Base-by-base conservation (phyloP, 1,140 invertebrate genomes). In the Neodiprion pinetum region DNA sequence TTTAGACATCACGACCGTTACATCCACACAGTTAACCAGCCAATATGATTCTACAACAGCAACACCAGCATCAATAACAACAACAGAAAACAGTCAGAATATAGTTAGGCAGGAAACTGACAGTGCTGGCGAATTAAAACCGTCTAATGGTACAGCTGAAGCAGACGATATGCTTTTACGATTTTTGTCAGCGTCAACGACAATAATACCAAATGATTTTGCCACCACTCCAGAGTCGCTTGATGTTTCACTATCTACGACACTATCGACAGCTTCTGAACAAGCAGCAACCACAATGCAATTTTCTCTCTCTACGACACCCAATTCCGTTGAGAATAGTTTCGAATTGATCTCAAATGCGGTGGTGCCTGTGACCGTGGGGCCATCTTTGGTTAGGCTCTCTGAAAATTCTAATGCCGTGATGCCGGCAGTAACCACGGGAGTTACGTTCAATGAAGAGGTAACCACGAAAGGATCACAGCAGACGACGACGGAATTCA, bases 381-480 rank as follows among this genome's bases (percentile, higher is more conserved):
- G 11, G n/a, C 8, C 53, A 4, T 14, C 53, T 61, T 61, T 61
- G 11, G 53, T 17, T 61, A 61, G 53, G 53, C 5, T 61, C n/a
- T 14, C 11, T 61, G 53, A 14, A 61, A 61, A 61, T 61, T 12
- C n/a, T 14, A 9, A 17, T 14, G 9, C 53, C n/a, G 11, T 61
- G 11, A 61, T 17, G 9, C 11, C 53, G 11, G 9, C n/a, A 17
- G 53, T 17, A 14, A 61, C 53, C n/a, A 61, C 8, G 0, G 75
- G 21, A 11, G 71, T 78, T 14, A 50, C 75, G 21, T 66, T 72
- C 11, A 71, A 79, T 14, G 53, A 61, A 17, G 53, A 61, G 53
- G 28, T 49, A 2, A 28, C 66, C 1, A 73, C 67, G 28, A 40
- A 47, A 72, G 69, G 65, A 65, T 40, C 47, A 11, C 48, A 14